Evolutionary conservation across 2,797 vertebrate genomes (phyloP).

Genomic region (Parambassis ranga): DNA sequence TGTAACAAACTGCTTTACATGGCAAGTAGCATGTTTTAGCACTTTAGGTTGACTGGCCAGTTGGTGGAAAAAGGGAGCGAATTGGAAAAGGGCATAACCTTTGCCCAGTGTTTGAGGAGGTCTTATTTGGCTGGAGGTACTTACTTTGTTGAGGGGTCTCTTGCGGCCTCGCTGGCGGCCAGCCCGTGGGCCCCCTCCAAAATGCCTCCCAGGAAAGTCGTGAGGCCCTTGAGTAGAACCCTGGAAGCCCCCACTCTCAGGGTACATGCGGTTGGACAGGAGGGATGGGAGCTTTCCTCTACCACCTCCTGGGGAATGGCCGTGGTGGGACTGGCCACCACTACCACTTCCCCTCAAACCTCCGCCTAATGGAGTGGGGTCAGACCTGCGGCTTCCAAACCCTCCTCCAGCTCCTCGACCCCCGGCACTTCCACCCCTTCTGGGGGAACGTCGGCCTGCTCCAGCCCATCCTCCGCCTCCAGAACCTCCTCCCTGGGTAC

Average conservation of each 20-base stretch:
- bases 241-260: constrained; percentile 87
- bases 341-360: constrained; percentile 77
- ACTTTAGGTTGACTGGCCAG: constrained; percentile 42
- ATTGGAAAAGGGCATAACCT: constrained; percentile 50
- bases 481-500: constrained; percentile 73
- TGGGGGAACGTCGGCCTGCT: constrained; percentile 81
- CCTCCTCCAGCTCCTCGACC: constrained; percentile 77
- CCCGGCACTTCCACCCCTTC: constrained; percentile 78
- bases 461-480: constrained; percentile 82
- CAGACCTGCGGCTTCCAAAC: constrained; percentile 81
- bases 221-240: constrained; percentile 82
- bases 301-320: constrained; percentile 83
- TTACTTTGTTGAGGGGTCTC: constrained; percentile 89
- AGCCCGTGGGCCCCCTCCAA: constrained; percentile 85
- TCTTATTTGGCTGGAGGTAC: constrained; percentile 77
- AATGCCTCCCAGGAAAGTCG: constrained; percentile 87
- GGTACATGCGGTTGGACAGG: constrained; percentile 92
- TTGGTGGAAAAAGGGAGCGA: constrained; percentile 43
- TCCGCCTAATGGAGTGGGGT: constrained; percentile 79
- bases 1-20: constrained; percentile 29
- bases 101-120: constrained; percentile 65
- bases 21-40: constrained; percentile 39
- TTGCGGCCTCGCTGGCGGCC: constrained; percentile 90
- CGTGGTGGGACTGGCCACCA: constrained; percentile 73
- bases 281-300: constrained; percentile 92